Evolutionary conservation across 2,797 vertebrate genomes (phyloP).

Genomic region (Chelidonichthys spinosus): DNA sequence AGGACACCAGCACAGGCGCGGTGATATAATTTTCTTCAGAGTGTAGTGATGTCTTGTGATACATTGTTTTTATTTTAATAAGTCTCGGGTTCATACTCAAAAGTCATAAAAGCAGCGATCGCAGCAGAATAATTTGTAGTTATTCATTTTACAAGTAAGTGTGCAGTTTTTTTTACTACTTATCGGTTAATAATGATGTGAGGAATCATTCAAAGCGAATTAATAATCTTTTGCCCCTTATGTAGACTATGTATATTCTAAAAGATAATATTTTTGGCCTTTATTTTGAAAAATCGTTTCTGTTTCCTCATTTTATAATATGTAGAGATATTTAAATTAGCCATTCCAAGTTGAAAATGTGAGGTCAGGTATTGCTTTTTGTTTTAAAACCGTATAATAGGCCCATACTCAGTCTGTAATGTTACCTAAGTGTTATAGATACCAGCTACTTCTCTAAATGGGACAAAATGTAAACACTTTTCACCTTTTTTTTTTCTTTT

Average conservation of each 20-base stretch:
- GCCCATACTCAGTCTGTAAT: not conserved
- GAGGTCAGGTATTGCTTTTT: not conserved
- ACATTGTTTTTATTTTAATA: no score
- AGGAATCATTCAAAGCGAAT: not conserved
- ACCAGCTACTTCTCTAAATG: not conserved
- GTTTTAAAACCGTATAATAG: not conserved
- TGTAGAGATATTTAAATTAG: not conserved
- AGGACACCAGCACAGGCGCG: accelerated
- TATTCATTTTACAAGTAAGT: not conserved
- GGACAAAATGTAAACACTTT: not conserved
- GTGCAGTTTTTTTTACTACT: not conserved
- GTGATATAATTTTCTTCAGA: accelerated
- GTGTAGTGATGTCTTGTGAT: not conserved
- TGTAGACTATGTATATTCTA: not conserved
- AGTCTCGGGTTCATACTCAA: not conserved
- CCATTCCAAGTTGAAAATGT: not conserved
- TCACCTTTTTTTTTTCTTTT: not conserved
- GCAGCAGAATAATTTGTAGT: accelerated
- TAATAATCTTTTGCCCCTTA: accelerated
- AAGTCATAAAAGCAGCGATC: not conserved
- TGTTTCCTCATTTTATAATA: not conserved
- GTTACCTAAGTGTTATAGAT: not conserved
- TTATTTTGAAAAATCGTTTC: constrained; percentile 40
- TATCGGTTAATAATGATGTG: not conserved
- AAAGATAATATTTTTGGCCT: not conserved